A percentile compares a stretch with the other conserved stretches of the same genome.
Conservation (phyloP, 2,797 vertebrate genomes). For the Lutra lutra region DNA sequence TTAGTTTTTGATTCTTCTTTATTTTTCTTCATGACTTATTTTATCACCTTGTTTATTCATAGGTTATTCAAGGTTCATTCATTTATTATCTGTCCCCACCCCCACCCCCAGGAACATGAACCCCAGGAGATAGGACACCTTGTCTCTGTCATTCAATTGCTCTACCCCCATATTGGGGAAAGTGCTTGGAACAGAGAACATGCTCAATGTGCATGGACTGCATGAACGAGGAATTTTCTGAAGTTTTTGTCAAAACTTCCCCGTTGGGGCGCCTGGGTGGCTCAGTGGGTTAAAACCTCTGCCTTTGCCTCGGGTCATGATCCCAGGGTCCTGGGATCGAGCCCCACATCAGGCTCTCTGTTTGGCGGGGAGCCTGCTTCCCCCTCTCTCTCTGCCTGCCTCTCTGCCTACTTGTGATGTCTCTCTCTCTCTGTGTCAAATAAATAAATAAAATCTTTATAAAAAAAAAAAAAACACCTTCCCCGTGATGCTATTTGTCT, state of each 20-base stretch:
- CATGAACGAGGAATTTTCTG: background rate
- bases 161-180: background rate
- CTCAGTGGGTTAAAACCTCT: no score
- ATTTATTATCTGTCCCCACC: background rate
- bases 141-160: background rate
- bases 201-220: rapidly evolving
- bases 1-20: background rate
- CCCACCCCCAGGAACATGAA: background rate
- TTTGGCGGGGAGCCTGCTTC: no score
- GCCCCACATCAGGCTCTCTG: no score
- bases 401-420: no score
- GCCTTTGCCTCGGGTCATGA: no score
- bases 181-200: background rate
- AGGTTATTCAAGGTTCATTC: background rate
- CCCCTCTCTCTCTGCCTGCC: no score
- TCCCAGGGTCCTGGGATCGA: no score
- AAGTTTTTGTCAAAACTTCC: background rate
- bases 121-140: background rate
- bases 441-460: no score
- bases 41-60: no score
- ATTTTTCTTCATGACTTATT: background rate
- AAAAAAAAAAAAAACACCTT: background rate
- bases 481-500: background rate
- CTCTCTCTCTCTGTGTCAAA: no score
- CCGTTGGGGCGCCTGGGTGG: background rate